Evolutionary conservation across 2,113 vertebrate genomes (phyloP).

Genomic region (Takifugu flavidus): DNA sequence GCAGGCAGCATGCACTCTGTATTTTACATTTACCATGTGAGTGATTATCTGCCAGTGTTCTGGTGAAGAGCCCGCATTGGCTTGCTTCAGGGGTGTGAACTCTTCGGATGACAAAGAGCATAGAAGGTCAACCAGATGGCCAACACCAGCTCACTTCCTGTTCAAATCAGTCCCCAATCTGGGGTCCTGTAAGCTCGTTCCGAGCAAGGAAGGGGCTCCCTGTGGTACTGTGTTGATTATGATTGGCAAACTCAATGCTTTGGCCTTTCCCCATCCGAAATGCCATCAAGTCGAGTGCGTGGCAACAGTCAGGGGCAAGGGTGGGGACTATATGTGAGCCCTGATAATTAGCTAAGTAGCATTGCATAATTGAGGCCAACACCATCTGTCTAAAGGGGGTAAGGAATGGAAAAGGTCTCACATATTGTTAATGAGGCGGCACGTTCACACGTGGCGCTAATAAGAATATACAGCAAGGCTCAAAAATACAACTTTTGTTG

Average conservation of each 20-base stretch:
- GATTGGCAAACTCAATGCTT: slow-evolving; percentile 44
- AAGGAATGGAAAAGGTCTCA: slow-evolving; percentile 52
- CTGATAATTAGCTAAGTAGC: slow-evolving; percentile 72
- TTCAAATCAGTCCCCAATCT: slow-evolving; percentile 36
- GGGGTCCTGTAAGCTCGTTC: slow-evolving; percentile 39
- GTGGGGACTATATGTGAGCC: slow-evolving; percentile 36
- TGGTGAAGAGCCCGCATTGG: slow-evolving; percentile 6
- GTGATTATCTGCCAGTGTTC: not conserved
- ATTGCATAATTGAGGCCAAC: slow-evolving; percentile 51
- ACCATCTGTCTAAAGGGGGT: slow-evolving; percentile 70
- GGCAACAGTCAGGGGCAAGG: slow-evolving; percentile 14
- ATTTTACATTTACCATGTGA: not conserved
- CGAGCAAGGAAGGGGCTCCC: slow-evolving; percentile 32
- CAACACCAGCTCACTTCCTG: slow-evolving; percentile 35
- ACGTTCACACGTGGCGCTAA: slow-evolving; percentile 61
- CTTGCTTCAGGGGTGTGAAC: slow-evolving; percentile 24
- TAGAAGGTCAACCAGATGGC: slow-evolving; percentile 56
- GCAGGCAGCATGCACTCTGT: not conserved
- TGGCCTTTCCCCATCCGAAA: slow-evolving; percentile 61
- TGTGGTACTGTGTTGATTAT: slow-evolving; percentile 33
- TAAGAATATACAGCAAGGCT: slow-evolving; percentile 34
- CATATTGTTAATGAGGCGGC: slow-evolving; percentile 72
- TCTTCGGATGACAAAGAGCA: slow-evolving; percentile 27
- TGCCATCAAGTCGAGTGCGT: not conserved
- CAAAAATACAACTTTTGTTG: not conserved